Base-by-base conservation (phyloP, 2,888 invertebrate genomes). In the Lepidocyrtoides sp. region DNA sequence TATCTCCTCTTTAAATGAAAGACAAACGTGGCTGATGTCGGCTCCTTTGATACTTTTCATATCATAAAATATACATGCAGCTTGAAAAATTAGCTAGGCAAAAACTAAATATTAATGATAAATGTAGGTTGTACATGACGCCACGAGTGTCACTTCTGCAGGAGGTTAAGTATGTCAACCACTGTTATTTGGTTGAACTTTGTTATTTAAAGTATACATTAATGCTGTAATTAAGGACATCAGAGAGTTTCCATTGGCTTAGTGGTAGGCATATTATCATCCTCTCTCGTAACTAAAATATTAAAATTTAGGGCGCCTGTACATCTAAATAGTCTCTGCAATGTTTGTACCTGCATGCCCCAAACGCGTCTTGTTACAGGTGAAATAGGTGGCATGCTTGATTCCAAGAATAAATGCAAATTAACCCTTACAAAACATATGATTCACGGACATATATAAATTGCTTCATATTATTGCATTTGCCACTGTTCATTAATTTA, bases 401-500 rank as follows among this genome's bases (percentile, higher is more conserved):
- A 44, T 4, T 44, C 44, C 41, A 75, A 44, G 12, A 23, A 20
- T 8, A 75, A 44, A 75, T 75, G 75, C 44, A 77, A 77, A 77
- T 77, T 7, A 41, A 29, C 23, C 44, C 10, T 29, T 32, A 32
- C 32, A 26, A 69, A 29, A 69, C 8, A 23, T 63, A 54, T 54
- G 54, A 54, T n/a, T n/a, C n/a, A n/a, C n/a, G 14, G 4, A 54
- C 54, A 14, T 63, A 26, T 14, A 63, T 29, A 26, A 1, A 66
- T 32, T 14, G 5, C 23, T 41, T 20, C 20, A 1, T 4, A 20
- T 48, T 51, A 48, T n/a, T 41, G 60, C 63, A 26, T 83, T 48
- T 48, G 10, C 48, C 17, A 26, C 20, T 83, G 83, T 77, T 51
- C 83, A 83, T 69, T 83, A 83, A 83, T 83, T 82, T 83, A 83